Conservation (phyloP, 2,888 invertebrate species). For the Spisula subtruncata region DNA sequence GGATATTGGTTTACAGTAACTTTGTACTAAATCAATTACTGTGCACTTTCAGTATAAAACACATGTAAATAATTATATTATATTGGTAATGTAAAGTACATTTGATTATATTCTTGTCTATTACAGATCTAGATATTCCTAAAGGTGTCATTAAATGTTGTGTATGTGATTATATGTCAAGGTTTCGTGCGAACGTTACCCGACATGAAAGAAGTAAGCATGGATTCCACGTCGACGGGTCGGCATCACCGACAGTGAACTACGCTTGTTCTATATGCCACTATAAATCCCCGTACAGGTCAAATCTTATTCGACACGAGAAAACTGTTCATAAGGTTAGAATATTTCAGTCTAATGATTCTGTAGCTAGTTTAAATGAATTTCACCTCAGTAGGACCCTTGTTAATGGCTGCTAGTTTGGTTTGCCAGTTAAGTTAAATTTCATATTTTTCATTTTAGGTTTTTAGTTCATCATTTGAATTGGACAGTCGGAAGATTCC, state of each 20-base stretch:
- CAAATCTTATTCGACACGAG: conserved; percentile 57
- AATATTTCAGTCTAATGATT: not conserved
- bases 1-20: too few relatives aligned
- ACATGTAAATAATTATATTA: too few relatives aligned
- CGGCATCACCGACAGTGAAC: conserved; percentile 25
- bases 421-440: too few relatives aligned
- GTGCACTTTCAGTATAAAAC: too few relatives aligned
- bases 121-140: conserved; percentile 12
- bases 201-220: conserved; percentile 58
- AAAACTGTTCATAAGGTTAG: conserved; percentile 61
- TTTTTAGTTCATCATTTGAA: conserved; percentile 19
- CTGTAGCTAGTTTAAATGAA: not conserved
- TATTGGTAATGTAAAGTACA: too few relatives aligned
- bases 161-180: conserved; percentile 52
- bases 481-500: conserved; percentile 32
- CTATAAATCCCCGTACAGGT: conserved; percentile 56
- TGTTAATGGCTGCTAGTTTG: not conserved
- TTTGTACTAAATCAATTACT: too few relatives aligned
- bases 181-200: conserved; percentile 57
- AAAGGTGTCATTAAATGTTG: conserved; percentile 54
- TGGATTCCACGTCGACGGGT: conserved; percentile 42
- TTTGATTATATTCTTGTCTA: not conserved
- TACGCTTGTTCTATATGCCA: conserved; percentile 54
- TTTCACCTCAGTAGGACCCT: not conserved
- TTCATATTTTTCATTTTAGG: conserved; percentile 28